A percentile compares a stretch with the other conserved stretches of the same genome.
Evolutionary conservation across 2,888 invertebrate species (phyloP).

Genomic region (Drosophila colorata): DNA sequence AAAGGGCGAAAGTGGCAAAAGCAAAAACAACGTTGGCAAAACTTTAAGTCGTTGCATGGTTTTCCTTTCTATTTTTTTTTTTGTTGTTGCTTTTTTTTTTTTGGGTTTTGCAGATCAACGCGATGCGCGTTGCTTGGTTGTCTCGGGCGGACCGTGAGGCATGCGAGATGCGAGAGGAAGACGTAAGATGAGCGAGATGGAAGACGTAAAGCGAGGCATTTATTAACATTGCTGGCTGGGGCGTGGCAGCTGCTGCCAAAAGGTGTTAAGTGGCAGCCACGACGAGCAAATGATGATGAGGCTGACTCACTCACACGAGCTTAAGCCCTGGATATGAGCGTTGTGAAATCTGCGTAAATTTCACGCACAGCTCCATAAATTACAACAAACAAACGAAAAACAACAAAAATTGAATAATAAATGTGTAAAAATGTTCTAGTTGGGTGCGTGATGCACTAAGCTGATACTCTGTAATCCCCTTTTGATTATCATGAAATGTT

Average conservation of each 20-base stretch:
- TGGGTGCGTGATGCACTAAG: neutral
- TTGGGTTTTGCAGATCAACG: slow-evolving; percentile 63
- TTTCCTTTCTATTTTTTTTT: slow-evolving; percentile 4
- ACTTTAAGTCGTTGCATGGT: slow-evolving; percentile 50
- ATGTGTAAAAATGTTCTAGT: neutral
- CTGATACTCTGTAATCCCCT: slow-evolving; percentile 26
- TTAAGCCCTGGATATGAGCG: slow-evolving; percentile 48
- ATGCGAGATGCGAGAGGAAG: slow-evolving; percentile 10
- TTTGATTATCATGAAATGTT: neutral
- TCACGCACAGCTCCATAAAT: slow-evolving; percentile 43
- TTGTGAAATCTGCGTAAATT: slow-evolving; percentile 61
- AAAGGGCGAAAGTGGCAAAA: slow-evolving; percentile 18
- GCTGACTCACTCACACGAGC: slow-evolving; percentile 54
- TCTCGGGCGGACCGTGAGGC: slow-evolving; percentile 31
- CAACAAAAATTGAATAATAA: slow-evolving; percentile 43
- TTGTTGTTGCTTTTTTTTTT: slow-evolving; percentile 19
- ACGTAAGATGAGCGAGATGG: neutral
- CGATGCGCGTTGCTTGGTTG: slow-evolving; percentile 14
- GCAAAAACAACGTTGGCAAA: slow-evolving; percentile 14
- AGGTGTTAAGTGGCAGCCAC: slow-evolving; percentile 67
- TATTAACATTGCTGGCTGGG: slow-evolving; percentile 71
- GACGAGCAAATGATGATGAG: slow-evolving; percentile 71
- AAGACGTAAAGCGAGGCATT: slow-evolving; percentile 38
- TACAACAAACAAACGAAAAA: slow-evolving; percentile 47
- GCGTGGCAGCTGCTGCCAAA: slow-evolving; percentile 72